These are phyloP conservation scores for Monopis laevigella DNA, from an alignment of 2,888 invertebrate species.

Conservation along the genomic window DNA sequence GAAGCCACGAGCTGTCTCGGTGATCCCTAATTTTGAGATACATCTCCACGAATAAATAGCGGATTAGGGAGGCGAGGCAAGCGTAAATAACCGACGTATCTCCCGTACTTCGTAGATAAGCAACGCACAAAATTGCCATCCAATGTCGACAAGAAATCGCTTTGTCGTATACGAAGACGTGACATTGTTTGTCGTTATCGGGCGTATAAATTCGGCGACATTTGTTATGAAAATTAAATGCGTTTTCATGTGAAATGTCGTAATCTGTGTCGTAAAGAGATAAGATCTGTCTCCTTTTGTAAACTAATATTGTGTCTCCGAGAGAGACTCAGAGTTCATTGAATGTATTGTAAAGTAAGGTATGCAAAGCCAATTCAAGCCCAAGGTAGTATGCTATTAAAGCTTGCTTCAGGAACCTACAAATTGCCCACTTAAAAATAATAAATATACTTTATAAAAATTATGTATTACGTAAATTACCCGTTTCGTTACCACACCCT, in stretches of 20 bases:
- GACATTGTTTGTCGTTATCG: constrained; percentile 11
- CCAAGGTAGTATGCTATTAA: too few species aligned
- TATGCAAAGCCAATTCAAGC: too few species aligned
- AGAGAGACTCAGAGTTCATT: not conserved
- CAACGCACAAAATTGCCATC: constrained; percentile 7
- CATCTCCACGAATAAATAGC: constrained; percentile 64
- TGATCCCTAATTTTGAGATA: constrained; percentile 68
- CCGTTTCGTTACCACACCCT: too few species aligned
- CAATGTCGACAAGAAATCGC: constrained; percentile 8
- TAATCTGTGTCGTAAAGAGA: not conserved
- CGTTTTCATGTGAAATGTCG: not conserved
- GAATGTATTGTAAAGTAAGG: too few species aligned
- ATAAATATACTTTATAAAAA: too few species aligned
- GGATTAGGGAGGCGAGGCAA: constrained; percentile 53
- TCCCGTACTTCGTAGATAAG: constrained; percentile 8
- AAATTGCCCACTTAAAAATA: too few species aligned
- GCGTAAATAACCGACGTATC: constrained; percentile 50
- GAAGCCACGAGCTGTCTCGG: constrained; percentile 10
- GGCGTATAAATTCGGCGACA: constrained; percentile 4
- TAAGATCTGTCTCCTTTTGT: too few species aligned
- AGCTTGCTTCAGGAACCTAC: too few species aligned
- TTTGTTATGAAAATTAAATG: constrained; percentile 11
- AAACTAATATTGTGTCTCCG: not conserved
- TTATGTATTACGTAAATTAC: too few species aligned
- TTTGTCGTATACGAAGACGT: constrained; percentile 10